These are phyloP conservation scores for Mesitornis unicolor DNA, from an alignment of 2,113 vertebrate species.

Conservation along the genomic window DNA sequence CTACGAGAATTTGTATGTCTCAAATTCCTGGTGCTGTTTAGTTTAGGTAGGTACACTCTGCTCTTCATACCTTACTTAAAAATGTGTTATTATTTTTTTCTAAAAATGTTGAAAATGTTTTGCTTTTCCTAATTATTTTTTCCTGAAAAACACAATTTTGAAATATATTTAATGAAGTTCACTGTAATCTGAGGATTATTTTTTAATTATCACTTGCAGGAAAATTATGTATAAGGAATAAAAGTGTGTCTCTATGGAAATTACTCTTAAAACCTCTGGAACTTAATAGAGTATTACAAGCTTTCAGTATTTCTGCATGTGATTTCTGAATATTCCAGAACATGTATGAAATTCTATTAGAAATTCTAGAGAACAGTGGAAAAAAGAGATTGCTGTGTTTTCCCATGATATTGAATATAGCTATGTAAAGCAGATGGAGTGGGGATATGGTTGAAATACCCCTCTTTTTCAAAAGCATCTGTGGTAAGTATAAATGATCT, in stretches of 20 bases:
- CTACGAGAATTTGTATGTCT: constrained; percentile 97
- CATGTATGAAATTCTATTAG: background rate
- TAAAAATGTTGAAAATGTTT: background rate
- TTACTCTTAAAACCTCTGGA: background rate
- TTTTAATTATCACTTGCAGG: background rate
- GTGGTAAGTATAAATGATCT: constrained; percentile 29
- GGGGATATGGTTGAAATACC: background rate
- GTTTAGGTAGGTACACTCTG: constrained; percentile 85
- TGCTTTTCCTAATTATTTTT: background rate
- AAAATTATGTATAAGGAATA: background rate
- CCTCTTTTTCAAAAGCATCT: background rate
- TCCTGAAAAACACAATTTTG: background rate
- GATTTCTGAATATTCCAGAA: background rate
- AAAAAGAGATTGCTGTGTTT: background rate
- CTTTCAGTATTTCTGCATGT: background rate
- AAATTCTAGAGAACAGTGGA: background rate
- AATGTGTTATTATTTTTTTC: background rate
- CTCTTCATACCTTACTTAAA: background rate
- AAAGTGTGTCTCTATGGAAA: background rate
- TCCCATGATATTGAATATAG: background rate
- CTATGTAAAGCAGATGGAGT: background rate
- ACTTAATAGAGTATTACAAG: background rate
- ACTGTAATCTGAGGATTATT: background rate
- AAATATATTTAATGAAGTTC: background rate
- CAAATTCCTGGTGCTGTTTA: constrained; percentile 98